Base-by-base conservation (phyloP, 2,888 invertebrate species). In the Esperia sulphurella region DNA sequence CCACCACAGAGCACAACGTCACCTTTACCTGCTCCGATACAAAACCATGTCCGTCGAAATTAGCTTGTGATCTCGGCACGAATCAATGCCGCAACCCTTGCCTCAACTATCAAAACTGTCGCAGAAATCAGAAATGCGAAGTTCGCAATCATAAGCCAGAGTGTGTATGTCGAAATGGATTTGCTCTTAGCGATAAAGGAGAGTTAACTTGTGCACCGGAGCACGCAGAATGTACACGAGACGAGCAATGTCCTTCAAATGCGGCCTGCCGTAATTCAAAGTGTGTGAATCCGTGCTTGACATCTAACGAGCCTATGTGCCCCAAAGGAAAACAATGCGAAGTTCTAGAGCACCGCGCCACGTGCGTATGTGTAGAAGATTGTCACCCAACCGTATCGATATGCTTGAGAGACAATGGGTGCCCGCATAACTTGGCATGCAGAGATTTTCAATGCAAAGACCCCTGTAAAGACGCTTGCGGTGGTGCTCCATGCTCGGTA, bases 401-500 rank as follows among this genome's bases (percentile, higher is more conserved):
- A 83, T 97, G 97, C 82, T 91, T 97, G 73, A 93, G 96, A 86
- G 96, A 97, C 86, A 94, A 93, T 70, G 97, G 97, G 61, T 97
- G 97, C 83, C 95, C 96, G 50, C 90, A 93, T 60, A 93, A 95
- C 71, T 92, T 95, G 84, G 95, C 96, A 61, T 97, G 97, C 88
- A 93, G 94, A 80, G 95, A 95, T 82, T 96, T 95, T 85, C 94
- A 95, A 90, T 97, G 97, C 84, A 93, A 96, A 90, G 95, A 97
- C 90, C 97, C 97, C 63, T 97, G 97, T 90, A 92, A 92, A 80
- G 94, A 94, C 76, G 94, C 95, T 75, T 95, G 94, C 84, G 97
- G 97, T 89, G 95, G 95, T 71, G 94, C 96, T 65, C 97, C 97
- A 71, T 97, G 97, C 91, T 95, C 94, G 90, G 97, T 97, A 71